A percentile compares a stretch with the other conserved stretches of the same genome.
These are phyloP conservation scores for Podarcis muralis DNA, from an alignment of 2,113 vertebrate species.

Conservation along the genomic window DNA sequence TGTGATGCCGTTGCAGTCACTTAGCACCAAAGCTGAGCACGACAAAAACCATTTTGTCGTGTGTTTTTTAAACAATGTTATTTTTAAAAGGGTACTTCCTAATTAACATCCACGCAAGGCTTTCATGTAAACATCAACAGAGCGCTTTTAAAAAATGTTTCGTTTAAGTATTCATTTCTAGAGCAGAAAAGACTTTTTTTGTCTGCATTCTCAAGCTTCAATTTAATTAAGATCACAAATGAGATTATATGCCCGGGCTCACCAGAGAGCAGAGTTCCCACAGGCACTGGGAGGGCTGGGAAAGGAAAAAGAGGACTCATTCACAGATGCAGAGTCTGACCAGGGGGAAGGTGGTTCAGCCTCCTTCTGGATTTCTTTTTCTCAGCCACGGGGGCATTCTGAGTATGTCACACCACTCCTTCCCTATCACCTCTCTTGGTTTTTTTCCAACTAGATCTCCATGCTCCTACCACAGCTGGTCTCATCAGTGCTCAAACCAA, in stretches of 20 bases:
- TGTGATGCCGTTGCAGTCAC: not conserved
- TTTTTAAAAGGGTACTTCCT: conserved; percentile 3
- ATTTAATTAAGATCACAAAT: not conserved
- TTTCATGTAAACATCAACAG: not conserved
- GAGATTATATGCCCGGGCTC: not conserved
- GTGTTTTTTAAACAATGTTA: too few species aligned
- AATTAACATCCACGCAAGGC: not conserved
- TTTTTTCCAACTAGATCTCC: too few species aligned
- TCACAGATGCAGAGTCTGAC: not conserved
- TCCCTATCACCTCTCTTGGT: not conserved
- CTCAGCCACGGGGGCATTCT: not conserved
- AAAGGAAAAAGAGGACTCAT: not conserved
- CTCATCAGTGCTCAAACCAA: not conserved
- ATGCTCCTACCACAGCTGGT: not conserved
- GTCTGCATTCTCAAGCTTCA: not conserved
- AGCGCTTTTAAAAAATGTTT: not conserved
- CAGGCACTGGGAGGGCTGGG: not conserved
- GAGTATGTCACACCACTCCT: not conserved
- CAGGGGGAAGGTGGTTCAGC: not conserved
- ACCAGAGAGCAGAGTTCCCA: not conserved
- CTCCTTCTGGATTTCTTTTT: not conserved
- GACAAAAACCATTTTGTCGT: not conserved
- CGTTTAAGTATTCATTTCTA: not conserved
- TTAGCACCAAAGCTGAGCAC: not conserved
- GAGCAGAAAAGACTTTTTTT: not conserved